Base-by-base conservation (phyloP, 2,888 invertebrate genomes). In the Conistra vaccinii region DNA sequence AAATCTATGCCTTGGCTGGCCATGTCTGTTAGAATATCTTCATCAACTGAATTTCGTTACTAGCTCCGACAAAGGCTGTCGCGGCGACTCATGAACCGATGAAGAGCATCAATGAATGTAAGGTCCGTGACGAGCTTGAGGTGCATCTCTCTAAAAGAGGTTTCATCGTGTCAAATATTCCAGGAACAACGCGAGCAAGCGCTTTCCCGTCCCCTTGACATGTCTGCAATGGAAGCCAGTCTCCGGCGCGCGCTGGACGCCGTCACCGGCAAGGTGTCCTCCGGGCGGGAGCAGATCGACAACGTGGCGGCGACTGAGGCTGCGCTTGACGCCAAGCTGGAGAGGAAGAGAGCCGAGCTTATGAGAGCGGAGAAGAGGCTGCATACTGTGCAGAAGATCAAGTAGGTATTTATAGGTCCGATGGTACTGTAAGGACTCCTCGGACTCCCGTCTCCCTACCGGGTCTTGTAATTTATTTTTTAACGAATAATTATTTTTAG, bases 301-400 rank as follows among this genome's bases (percentile, higher is more conserved):
- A 98, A 98, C 93, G 98, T 99, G 9, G 98, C 98, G 39, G 98
- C 98, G 14, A 99, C 99, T 89, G 99, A 99, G 92, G 98, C 98
- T 48, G 99, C 98, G 82, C 96, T 99, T 3, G 99, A 99, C 90
- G 97, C 98, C 17, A 99, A 99, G 96, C 98, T 99, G 76, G 99
- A 99, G 92, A 97, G 99, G 76, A 98, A 99, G 85, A 97, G 97
- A 85, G 97, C 98, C 0, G 99, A 99, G 92, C 97, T 99, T 84
- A 98, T 99, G 88, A 97, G 99, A 70, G 99, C 99, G 84, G 98
- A 99, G 93, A 99, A 99, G 93, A 97, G 99, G 53, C 96, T 99
- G 65, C 98, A 98, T 89, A 99, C 99, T 0, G 96, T 99, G 87
- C 98, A 99, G 94, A 99, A 99, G 97, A 99, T 99, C 83, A 98